These are phyloP conservation scores for Lepisosteus oculatus DNA, from an alignment of 2,113 vertebrate genomes.

Conservation along the genomic window DNA sequence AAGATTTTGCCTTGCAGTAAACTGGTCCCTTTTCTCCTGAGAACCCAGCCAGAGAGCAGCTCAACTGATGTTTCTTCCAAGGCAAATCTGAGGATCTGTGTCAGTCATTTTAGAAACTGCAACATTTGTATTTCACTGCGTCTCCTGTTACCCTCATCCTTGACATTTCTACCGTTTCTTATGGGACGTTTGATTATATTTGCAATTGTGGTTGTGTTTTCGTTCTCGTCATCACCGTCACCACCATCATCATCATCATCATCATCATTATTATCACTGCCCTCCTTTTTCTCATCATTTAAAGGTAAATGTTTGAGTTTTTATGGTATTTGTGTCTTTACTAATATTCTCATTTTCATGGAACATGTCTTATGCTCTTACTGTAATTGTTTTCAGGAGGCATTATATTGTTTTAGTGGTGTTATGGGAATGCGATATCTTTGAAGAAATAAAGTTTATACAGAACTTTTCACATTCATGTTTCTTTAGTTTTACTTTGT, in stretches of 20 bases:
- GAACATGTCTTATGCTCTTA: too few species aligned
- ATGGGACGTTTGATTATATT: neutral
- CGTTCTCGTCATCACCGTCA: conserved; percentile 14
- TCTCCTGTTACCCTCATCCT: neutral
- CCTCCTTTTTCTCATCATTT: conserved; percentile 16
- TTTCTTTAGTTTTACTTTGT: too few species aligned
- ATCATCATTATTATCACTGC: neutral
- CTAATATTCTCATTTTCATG: too few species aligned
- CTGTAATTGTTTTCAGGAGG: too few species aligned
- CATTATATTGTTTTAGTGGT: too few species aligned
- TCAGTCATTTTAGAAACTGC: neutral
- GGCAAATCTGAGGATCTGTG: neutral
- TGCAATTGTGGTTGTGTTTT: neutral
- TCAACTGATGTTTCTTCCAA: neutral
- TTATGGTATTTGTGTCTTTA: too few species aligned
- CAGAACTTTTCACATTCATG: too few species aligned
- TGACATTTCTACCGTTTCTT: neutral
- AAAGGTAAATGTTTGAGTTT: conserved; percentile 31
- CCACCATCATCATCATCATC: conserved; percentile 24
- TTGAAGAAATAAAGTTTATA: too few species aligned
- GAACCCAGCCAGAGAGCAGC: conserved; percentile 4
- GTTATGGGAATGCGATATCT: too few species aligned
- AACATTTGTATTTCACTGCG: too few species aligned
- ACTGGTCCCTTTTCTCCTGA: neutral
- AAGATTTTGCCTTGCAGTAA: neutral